Percentiles rank a stretch among this genome's conserved stretches.
These are phyloP conservation scores for Tichodroma muraria DNA, from an alignment of 2,113 vertebrate genomes.

Conservation along the genomic window DNA sequence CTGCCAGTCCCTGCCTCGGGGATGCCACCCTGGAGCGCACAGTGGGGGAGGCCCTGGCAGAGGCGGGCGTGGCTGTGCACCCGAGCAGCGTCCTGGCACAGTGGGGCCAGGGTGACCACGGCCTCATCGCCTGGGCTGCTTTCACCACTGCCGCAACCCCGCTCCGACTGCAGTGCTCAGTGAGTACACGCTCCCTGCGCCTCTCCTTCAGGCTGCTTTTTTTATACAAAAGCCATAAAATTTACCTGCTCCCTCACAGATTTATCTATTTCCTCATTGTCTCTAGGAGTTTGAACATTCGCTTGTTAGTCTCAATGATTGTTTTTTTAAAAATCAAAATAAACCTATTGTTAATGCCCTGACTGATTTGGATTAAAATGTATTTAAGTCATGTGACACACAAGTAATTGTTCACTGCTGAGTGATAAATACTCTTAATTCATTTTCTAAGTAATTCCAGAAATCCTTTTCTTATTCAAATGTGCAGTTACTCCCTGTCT, in stretches of 20 bases:
- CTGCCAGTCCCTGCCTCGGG: constrained; percentile 58
- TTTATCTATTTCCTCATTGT: not conserved
- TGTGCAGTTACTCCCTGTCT: not conserved
- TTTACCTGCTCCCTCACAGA: not conserved
- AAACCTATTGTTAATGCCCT: not conserved
- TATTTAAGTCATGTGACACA: not conserved
- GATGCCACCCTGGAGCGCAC: constrained; percentile 58
- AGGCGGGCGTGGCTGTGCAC: constrained; percentile 67
- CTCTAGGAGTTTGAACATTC: not conserved
- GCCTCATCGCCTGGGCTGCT: constrained; percentile 70
- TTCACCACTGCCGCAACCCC: constrained; percentile 71
- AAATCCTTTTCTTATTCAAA: constrained; percentile 14
- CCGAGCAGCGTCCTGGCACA: constrained; percentile 68
- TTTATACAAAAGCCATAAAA: not conserved
- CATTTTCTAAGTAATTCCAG: not conserved
- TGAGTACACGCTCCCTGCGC: constrained; percentile 62
- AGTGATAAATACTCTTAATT: not conserved
- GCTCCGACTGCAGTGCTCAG: constrained; percentile 75
- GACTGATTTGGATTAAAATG: not conserved
- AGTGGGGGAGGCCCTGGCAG: constrained; percentile 43
- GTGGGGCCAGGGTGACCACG: constrained; percentile 69
- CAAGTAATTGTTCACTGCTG: not conserved
- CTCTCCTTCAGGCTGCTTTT: not conserved
- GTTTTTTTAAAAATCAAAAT: not conserved
- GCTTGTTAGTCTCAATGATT: not conserved